These are phyloP conservation scores for Mus musculus DNA, from an alignment of 2,113 vertebrate species.

Conservation along the genomic window DNA sequence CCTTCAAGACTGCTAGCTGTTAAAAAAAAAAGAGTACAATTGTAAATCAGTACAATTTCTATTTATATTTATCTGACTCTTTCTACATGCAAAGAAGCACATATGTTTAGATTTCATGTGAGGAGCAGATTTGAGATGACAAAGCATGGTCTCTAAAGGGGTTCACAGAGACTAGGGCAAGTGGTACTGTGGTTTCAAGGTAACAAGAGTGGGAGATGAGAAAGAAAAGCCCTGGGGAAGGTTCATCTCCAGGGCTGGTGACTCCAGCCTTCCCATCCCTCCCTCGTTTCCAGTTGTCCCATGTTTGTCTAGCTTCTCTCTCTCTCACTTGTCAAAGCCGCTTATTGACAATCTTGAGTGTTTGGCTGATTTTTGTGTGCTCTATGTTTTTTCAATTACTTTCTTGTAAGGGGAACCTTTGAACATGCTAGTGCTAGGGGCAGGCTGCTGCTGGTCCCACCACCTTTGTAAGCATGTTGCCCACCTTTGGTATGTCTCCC, in stretches of 20 bases:
- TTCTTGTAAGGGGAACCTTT: background rate
- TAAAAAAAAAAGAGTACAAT: background rate
- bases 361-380: background rate
- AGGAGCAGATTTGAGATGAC: background rate
- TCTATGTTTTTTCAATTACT: background rate
- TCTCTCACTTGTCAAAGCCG: background rate
- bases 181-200: background rate
- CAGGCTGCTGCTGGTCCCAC: background rate
- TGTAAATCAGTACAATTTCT: constrained; percentile 25
- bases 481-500: background rate
- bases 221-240: background rate
- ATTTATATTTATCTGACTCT: background rate
- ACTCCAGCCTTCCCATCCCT: background rate
- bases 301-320: background rate
- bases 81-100: background rate
- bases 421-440: background rate
- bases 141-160: background rate
- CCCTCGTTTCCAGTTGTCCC: background rate
- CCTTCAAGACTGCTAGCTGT: constrained; percentile 45
- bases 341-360: background rate
- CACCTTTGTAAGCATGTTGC: background rate
- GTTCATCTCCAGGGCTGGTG: background rate
- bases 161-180: background rate
- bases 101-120: background rate
- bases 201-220: background rate